Base-by-base conservation (phyloP, 2,113 vertebrate genomes). In the Ophthalmolycus amberensis region DNA sequence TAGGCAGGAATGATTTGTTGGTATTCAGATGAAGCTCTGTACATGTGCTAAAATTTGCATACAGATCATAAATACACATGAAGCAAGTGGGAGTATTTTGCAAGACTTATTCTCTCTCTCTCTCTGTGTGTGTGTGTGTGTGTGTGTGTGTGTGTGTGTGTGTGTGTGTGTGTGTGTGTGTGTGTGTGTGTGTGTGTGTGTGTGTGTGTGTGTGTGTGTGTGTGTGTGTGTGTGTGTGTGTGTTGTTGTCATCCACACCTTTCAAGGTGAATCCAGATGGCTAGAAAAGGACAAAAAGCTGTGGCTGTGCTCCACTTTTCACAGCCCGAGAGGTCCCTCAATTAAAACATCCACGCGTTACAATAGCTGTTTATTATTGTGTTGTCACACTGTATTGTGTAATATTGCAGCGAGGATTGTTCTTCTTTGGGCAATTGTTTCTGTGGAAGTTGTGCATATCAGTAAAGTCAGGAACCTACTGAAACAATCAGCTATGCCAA, bases 261-360 rank as follows among this genome's bases (percentile, higher is more conserved):
- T 66, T 77, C 74, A 77, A 77, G 50, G 68, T 66, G 52, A 77
- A 27, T 60, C 74, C 68, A 77, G 58, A 65, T 64, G 66, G 59
- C 48, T 82, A 59, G 10, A 74, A 50, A 52, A 44, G 32, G 29
- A 60, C 54, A 11, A 52, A 38, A 37, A n/a, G n/a, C 8, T n/a
- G n/a, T n/a, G n/a, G n/a, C n/a, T n/a, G n/a, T n/a, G 40, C 42
- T 63, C 52, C 44, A 60, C 54, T 56, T 54, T 65, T n/a, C 54
- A 48, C 44, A 44, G n/a, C 60, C 20, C 44, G 52, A 40, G 54
- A 25, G 52, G 20, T 50, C 71, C 40, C 63, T 73, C 42, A 75
- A 10, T 68, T 60, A 52, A 70, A 54, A 25, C 9, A 64, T 27
- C 9, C 25, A 22, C 2, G 18, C 29, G 42, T 59, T 40, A 42